Conservation (phyloP, 2,113 vertebrate genomes). For the Mobula birostris region DNA sequence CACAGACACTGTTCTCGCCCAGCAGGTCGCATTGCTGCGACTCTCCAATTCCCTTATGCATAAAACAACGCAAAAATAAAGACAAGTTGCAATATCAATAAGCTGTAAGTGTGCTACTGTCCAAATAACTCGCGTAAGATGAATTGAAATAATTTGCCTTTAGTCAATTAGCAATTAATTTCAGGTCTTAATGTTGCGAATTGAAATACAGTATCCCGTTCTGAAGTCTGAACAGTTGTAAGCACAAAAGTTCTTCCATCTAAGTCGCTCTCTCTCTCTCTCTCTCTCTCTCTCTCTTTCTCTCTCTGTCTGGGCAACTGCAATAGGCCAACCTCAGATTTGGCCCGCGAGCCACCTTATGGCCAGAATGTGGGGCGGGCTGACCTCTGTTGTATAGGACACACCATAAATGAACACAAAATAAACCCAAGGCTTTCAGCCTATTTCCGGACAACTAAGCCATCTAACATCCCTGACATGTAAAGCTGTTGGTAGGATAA, state of each 20-base stretch:
- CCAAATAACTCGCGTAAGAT: neutral
- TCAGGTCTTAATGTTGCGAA: neutral
- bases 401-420: conserved; percentile 2
- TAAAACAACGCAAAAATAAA: neutral
- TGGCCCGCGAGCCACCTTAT: neutral
- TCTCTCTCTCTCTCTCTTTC: too few species aligned
- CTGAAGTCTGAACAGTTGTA: neutral
- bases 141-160: neutral
- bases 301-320: neutral
- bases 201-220: neutral
- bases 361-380: neutral
- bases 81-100: neutral
- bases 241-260: neutral
- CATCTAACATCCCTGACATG: conserved; percentile 13
- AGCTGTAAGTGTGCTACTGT: neutral
- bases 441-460: conserved; percentile 18
- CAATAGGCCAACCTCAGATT: neutral
- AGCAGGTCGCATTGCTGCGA: neutral
- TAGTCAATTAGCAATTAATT: neutral
- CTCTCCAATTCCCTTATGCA: neutral
- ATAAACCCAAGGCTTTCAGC: conserved; percentile 28
- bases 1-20: neutral
- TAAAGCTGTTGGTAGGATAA: conserved; percentile 23
- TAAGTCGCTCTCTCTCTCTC: neutral
- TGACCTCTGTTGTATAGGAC: neutral